Evolutionary conservation across 2,797 vertebrate genomes (phyloP).

Genomic region (Betta splendens): DNA sequence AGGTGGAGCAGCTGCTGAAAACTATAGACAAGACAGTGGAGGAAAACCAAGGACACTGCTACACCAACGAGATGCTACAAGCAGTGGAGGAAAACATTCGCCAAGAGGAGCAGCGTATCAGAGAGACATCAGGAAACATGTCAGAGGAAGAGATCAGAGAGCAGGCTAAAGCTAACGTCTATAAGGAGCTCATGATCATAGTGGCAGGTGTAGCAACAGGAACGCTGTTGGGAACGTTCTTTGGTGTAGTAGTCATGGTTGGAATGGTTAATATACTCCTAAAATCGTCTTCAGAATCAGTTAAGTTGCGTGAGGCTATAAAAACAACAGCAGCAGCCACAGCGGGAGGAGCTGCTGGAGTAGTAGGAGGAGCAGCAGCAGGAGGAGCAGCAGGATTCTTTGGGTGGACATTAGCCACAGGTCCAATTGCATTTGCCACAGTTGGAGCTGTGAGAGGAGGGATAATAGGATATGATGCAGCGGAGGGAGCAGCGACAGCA

Average conservation of each 20-base stretch:
- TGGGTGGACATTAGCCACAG: neutral
- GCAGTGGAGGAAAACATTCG: neutral
- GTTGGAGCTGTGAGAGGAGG: neutral
- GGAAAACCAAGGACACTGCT: neutral
- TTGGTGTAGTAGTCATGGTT: neutral
- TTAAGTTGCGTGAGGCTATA: too few relatives aligned
- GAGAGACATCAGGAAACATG: neutral
- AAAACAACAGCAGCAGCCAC: fast-evolving
- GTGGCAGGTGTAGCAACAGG: neutral
- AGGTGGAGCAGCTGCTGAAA: neutral
- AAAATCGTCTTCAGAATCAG: too few relatives aligned
- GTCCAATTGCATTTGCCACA: neutral
- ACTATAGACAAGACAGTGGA: neutral
- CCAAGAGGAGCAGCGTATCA: neutral
- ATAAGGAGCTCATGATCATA: fast-evolving
- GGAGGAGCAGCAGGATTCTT: neutral
- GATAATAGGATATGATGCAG: neutral
- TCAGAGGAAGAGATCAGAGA: neutral
- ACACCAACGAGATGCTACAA: neutral
- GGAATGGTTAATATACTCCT: fast-evolving
- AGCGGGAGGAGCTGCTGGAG: neutral
- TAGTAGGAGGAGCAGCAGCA: neutral
- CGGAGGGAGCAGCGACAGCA: neutral
- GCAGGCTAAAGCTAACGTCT: neutral
- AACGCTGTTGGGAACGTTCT: neutral